Evolutionary conservation across 1,140 invertebrate genomes (phyloP), one percentile per base, ranked within the genome.

Genomic region (Cyclina sinensis): DNA sequence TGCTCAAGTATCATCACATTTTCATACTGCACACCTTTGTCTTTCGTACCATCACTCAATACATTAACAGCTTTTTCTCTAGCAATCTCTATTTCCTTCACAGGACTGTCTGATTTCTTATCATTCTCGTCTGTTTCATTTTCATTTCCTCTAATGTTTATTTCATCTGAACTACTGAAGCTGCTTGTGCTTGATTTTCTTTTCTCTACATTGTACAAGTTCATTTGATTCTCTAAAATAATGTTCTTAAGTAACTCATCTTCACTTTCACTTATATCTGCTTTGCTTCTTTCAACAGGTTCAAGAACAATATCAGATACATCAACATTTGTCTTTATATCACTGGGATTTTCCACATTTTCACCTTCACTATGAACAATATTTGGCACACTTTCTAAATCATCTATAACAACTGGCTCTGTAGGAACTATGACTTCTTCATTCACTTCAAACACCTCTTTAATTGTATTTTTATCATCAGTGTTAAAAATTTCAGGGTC

Each of bases 181-280:
- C 73, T 76, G 46, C 73, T 76, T 37, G 81, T 83, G n/a, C 81
- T 83, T 0, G 59, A 70, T 70, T 83, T 79, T 30, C 84, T 78
- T 35, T 43, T 86, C 12, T 39, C 39, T 18, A 79, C 79, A 65
- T 79, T 86, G n/a, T 7, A 11, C 32, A 78, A 39, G 73, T 86
- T 86, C 51, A 78, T 78, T 43, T 86, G 14, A 79, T 79, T 83
- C 70, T 83, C 37, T 18, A 70, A 48, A 18, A 86, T 78, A 3
- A 86, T 32, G 37, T 78, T 62, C 51, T 79, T 57, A 21, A 86
- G 68, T 30, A 86, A 39, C 37, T 86, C 84, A 86, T 86, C 84
- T 37, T 86, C 84, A 68, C 54, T 86, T 48, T 86, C 84, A 27
- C 62, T 57, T n/a, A 68, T 24, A 51, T 68, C 27, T 46, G 2